Conservation (phyloP, 1,140 invertebrate species). For the Cherax quadricarinatus region DNA sequence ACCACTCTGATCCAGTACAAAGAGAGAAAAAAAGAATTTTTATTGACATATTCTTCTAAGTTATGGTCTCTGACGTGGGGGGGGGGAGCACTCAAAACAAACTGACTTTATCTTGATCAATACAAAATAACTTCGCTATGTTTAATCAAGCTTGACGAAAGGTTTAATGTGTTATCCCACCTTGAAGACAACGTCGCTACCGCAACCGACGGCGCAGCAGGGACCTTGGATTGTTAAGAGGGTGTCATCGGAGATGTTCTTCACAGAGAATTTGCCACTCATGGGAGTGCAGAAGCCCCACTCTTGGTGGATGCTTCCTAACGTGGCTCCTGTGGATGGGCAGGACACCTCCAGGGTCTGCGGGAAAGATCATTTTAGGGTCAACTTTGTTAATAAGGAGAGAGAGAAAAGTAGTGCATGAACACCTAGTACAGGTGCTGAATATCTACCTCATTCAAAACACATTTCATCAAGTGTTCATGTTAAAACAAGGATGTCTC, state of each 20-base stretch:
- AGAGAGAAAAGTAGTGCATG: not conserved
- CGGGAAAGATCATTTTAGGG: not conserved
- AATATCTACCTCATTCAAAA: no score
- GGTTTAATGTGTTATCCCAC: not conserved
- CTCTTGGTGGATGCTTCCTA: constrained; percentile 48
- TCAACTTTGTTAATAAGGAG: not conserved
- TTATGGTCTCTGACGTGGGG: no score
- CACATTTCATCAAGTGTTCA: no score
- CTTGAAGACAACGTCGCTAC: constrained; percentile 41
- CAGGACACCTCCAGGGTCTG: constrained; percentile 48
- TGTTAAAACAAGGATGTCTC: no score
- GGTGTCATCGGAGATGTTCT: constrained; percentile 26
- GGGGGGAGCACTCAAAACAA: no score
- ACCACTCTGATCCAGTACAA: no score
- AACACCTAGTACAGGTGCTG: no score
- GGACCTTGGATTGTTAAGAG: constrained; percentile 44
- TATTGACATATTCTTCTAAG: no score
- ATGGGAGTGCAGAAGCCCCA: constrained; percentile 52
- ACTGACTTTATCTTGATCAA: no score
- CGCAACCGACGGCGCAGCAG: constrained; percentile 38
- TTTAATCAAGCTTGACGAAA: no score
- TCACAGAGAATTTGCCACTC: constrained; percentile 29
- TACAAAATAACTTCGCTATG: no score
- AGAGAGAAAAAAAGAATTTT: no score
- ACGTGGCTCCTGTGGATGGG: constrained; percentile 3